phyloP scores from a whole-genome alignment of 2,797 vertebrate genomes.

The Cirrhinus mrigala region DNA sequence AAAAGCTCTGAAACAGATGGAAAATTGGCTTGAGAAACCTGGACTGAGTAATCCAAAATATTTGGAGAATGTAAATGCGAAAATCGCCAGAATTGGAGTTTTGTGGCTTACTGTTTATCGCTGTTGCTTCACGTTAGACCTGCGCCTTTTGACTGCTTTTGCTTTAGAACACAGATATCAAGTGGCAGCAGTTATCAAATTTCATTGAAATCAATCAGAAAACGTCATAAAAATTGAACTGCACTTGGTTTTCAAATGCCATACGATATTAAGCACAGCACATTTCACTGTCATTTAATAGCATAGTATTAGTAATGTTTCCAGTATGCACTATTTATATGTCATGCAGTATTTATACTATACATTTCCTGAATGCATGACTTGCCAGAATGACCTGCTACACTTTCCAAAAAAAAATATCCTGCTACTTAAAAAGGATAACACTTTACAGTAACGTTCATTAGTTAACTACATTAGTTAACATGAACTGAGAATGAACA shows the following conservation, averaged over 20 bases:
- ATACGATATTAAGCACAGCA: too few species aligned
- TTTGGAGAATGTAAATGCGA: neutral
- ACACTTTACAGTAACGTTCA: too few species aligned
- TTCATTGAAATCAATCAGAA: neutral
- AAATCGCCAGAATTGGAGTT: neutral
- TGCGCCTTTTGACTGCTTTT: neutral
- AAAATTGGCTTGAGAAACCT: neutral
- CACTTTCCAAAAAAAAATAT: neutral
- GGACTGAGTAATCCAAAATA: neutral
- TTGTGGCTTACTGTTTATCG: neutral
- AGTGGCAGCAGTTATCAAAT: neutral
- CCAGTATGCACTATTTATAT: neutral
- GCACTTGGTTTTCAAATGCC: neutral
- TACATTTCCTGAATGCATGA: neutral
- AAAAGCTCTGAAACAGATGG: neutral
- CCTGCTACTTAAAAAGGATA: too few species aligned
- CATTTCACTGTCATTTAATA: too few species aligned
- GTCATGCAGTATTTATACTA: neutral
- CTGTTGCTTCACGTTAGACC: neutral
- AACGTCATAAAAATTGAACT: neutral
- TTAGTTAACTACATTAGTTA: too few species aligned
- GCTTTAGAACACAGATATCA: conserved; percentile 6
- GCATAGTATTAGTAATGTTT: neutral
- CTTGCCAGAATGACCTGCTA: neutral
- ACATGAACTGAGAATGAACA: too few species aligned